Evolutionary conservation across 2,797 vertebrate species (phyloP).

Genomic region (Melanotaenia nigrans): DNA sequence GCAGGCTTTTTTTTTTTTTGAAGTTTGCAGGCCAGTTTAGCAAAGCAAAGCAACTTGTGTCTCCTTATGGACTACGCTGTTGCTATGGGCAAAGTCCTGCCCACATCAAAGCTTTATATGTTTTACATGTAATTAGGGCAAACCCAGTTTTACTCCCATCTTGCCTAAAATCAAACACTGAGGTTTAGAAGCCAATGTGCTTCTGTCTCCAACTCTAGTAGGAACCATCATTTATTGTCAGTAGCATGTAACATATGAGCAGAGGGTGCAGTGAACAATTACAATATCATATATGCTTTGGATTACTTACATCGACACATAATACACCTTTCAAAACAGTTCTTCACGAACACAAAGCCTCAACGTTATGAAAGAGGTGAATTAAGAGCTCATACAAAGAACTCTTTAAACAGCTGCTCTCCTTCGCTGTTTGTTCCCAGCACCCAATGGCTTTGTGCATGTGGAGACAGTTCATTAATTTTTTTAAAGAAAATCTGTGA

Average conservation of each 20-base stretch:
- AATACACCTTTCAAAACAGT: conserved; percentile 10
- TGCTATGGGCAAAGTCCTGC: background rate
- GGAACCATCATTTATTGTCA: conserved; percentile 40
- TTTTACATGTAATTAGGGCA: conserved; percentile 42
- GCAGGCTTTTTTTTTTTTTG: background rate
- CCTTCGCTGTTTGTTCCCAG: conserved; percentile 24
- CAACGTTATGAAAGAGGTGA: conserved; percentile 4
- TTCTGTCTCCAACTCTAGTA: conserved; percentile 5
- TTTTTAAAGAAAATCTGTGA: conserved; percentile 26
- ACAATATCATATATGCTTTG: conserved; percentile 21
- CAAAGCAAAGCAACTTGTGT: too few relatives aligned
- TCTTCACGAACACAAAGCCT: background rate
- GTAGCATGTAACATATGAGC: background rate
- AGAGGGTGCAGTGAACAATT: conserved; percentile 35
- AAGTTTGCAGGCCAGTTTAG: too few relatives aligned
- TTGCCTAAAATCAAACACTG: conserved; percentile 35
- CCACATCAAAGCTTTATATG: conserved; percentile 16
- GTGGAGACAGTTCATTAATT: conserved; percentile 41
- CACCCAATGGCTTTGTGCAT: conserved; percentile 31
- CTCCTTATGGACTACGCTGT: conserved; percentile 3
- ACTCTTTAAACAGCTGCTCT: conserved; percentile 32
- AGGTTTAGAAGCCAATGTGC: conserved; percentile 28
- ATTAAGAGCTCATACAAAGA: conserved; percentile 18
- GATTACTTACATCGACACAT: conserved; percentile 12
- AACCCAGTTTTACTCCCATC: conserved; percentile 35